Conservation (phyloP, 2,797 vertebrate genomes). For the Cyclopterus lumpus region DNA sequence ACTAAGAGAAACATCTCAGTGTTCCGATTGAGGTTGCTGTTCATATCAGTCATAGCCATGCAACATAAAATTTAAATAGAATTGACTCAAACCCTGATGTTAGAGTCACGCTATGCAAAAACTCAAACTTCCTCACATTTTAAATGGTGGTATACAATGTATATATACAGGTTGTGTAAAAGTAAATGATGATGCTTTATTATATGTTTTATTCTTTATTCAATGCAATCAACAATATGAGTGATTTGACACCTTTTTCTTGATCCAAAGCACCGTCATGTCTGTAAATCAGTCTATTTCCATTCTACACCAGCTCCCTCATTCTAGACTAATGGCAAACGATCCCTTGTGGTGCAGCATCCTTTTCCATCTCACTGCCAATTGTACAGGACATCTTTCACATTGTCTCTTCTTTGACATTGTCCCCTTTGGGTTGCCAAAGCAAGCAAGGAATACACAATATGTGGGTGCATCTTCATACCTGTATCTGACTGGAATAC, state of each 20-base stretch:
- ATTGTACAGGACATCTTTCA: constrained; percentile 76
- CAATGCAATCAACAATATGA: constrained; percentile 44
- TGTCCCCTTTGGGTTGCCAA: constrained; percentile 60
- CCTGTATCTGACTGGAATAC: constrained; percentile 38
- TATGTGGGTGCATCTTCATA: constrained; percentile 24
- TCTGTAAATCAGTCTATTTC: constrained; percentile 75
- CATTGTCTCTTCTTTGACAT: constrained; percentile 70
- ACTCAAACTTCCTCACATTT: constrained; percentile 3
- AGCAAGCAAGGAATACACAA: constrained; percentile 61
- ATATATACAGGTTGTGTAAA: neutral
- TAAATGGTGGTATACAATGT: neutral
- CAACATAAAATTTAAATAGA: neutral
- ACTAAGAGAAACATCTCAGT: neutral
- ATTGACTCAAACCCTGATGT: neutral
- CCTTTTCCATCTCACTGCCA: constrained; percentile 74
- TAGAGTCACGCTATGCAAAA: neutral
- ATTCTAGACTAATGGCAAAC: constrained; percentile 69
- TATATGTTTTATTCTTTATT: no score
- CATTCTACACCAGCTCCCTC: constrained; percentile 72
- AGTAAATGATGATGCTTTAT: constrained; percentile 14
- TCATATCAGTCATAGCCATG: neutral
- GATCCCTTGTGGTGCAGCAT: constrained; percentile 74
- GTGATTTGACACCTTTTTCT: constrained; percentile 36
- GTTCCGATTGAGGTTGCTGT: neutral
- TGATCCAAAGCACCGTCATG: constrained; percentile 43